Evolutionary conservation across 1,140 invertebrate genomes (phyloP).

Genomic region (Zaprionus ghesquierei): DNA sequence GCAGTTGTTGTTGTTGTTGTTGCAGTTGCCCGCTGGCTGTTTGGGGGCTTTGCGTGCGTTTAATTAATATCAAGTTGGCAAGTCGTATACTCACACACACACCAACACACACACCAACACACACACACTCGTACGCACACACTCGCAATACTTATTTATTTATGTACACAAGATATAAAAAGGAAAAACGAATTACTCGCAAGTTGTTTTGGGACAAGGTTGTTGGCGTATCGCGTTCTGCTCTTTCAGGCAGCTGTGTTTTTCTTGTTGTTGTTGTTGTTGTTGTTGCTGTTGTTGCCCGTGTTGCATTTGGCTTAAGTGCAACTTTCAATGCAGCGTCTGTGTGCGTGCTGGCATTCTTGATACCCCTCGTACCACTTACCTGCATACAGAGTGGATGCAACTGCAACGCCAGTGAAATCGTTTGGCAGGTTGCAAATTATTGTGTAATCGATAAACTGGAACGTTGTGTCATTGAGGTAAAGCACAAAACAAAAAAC

Average conservation of each 20-base stretch:
- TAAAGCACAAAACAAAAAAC: neutral
- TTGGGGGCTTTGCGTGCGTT: conserved; percentile 62
- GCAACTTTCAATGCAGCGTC: conserved; percentile 35
- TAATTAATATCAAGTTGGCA: conserved; percentile 71
- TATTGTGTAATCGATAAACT: conserved; percentile 64
- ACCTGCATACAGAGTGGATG: conserved; percentile 17
- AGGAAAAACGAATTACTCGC: conserved; percentile 54
- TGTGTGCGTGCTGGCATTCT: conserved; percentile 47
- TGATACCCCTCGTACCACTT: conserved; percentile 38
- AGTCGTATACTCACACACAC: neutral
- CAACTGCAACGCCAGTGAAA: conserved; percentile 43
- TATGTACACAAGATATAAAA: conserved; percentile 38
- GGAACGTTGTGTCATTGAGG: conserved; percentile 44
- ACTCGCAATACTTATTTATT: conserved; percentile 9
- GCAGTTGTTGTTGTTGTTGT: neutral
- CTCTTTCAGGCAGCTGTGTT: conserved; percentile 31
- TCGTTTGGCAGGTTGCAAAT: conserved; percentile 66
- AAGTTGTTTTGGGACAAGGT: conserved; percentile 80
- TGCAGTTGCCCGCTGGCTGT: conserved; percentile 40
- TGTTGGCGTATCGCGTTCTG: conserved; percentile 59
- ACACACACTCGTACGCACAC: neutral
- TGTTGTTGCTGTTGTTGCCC: conserved; percentile 12
- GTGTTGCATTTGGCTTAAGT: conserved; percentile 46
- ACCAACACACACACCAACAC: conserved; percentile 1
- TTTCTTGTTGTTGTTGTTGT: conserved; percentile 21